Evolutionary conservation across 2,797 vertebrate species (phyloP), one percentile per base, ranked within the genome.

Genomic region (Labroides dimidiatus): DNA sequence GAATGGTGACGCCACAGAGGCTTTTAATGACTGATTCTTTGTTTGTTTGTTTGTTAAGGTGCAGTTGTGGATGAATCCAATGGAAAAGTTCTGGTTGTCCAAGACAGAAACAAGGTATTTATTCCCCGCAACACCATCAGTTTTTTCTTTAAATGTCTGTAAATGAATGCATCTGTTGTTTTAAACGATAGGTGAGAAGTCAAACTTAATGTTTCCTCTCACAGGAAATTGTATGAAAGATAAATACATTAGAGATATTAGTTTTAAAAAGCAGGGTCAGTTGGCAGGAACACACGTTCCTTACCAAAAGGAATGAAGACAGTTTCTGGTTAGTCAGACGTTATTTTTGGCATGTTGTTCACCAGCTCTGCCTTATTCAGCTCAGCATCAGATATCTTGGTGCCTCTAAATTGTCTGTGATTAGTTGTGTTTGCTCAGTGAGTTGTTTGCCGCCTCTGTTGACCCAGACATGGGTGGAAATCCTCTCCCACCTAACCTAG

Each of bases 101-200:
- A 99, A 86, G 97, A 99, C 91, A 95, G 86, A 90, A 96, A 98
- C 86, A 97, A 95, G 95, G 97, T 98, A 84, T 0, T 1, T 20
- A 7, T 21, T 12, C 13, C 30, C 2, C 9, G 36, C 63, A 45
- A 43, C n/a, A n/a, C 13, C 0, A 14, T 44, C 45, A 15, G 23
- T 19, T 39, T 41, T 4, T 27, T n/a, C 3, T 8, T 4, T 9
- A 3, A 15, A 27, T 27, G 3, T 27, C 24, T 3, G 11, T 36
- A 36, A 36, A 36, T 36, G 8, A 36, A 24, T 42, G 23, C 10
- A 30, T 36, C 2, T n/a, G 11, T 27, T 17, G 23, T 39, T 15
- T 33, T 8, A 23, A 57, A 51, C 11, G 39, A 2, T 4, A 39
- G 2, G 11, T 30, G 17, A 42, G 21, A n/a, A 12, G 16, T 36